These are phyloP conservation scores for Diplosoma virens DNA, from an alignment of 23 tunicate genomes.

Conservation along the genomic window DNA sequence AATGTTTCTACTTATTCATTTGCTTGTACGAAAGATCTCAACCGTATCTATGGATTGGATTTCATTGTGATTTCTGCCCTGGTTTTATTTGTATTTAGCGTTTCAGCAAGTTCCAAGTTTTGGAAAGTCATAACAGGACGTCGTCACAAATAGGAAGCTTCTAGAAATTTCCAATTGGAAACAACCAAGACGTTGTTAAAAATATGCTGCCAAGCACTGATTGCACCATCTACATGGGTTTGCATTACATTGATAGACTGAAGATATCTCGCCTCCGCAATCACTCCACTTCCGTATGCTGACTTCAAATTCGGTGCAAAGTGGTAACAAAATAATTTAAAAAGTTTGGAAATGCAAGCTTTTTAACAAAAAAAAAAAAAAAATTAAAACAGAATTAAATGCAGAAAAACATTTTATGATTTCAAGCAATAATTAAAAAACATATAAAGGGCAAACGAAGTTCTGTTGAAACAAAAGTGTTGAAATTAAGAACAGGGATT, in stretches of 20 bases:
- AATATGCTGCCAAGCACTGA: not conserved
- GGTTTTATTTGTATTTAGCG: slow-evolving; percentile 25
- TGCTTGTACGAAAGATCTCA: not conserved
- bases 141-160: not conserved
- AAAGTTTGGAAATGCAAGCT: no score
- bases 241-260: slow-evolving; percentile 43
- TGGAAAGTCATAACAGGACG: slow-evolving; percentile 51
- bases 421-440: no score
- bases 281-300: slow-evolving; percentile 48
- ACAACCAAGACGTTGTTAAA: not conserved
- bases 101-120: slow-evolving; percentile 20
- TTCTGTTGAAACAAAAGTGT: no score
- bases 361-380: no score
- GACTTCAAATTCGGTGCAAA: no score
- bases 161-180: not conserved
- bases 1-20: not conserved
- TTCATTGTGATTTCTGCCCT: slow-evolving; percentile 39
- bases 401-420: no score
- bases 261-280: slow-evolving; percentile 39
- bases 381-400: no score
- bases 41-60: slow-evolving; percentile 25
- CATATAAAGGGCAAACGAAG: no score
- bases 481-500: no score
- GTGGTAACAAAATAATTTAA: no score
- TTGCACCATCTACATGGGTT: slow-evolving; percentile 54